These are phyloP conservation scores for Aptenodytes forsteri DNA, from an alignment of 2,113 vertebrate genomes.

Conservation along the genomic window DNA sequence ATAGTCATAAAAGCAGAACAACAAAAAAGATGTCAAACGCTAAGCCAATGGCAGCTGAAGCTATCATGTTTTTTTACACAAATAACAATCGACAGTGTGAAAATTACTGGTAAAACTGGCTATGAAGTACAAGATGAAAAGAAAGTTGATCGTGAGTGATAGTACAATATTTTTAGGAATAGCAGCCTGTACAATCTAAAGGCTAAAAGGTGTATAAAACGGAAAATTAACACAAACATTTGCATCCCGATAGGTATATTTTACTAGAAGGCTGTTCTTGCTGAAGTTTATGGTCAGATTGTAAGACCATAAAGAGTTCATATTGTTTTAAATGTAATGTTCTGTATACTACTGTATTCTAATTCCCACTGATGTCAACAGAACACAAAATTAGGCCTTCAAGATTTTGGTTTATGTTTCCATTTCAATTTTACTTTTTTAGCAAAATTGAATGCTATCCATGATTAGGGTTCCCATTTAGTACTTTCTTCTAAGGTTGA, in stretches of 20 bases:
- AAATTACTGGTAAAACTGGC: background rate
- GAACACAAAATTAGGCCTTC: background rate
- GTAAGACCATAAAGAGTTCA: background rate
- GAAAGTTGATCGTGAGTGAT: background rate
- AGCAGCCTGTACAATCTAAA: background rate
- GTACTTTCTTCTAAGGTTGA: background rate
- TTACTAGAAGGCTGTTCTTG: background rate
- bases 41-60: background rate
- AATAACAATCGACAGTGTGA: slow-evolving; percentile 14
- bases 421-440: background rate
- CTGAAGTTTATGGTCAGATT: slow-evolving; percentile 2
- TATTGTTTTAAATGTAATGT: slow-evolving; percentile 16
- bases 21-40: slow-evolving; percentile 39
- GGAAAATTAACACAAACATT: background rate
- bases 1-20: slow-evolving; percentile 48
- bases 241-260: background rate
- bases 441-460: background rate
- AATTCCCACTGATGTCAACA: background rate
- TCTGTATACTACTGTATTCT: background rate
- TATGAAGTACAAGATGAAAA: background rate
- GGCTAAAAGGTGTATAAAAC: background rate
- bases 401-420: background rate
- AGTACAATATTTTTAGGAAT: slow-evolving; percentile 18
- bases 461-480: background rate
- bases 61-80: background rate